Conservation (phyloP, 2,113 vertebrate species). For the Cyanoderma ruficeps region DNA sequence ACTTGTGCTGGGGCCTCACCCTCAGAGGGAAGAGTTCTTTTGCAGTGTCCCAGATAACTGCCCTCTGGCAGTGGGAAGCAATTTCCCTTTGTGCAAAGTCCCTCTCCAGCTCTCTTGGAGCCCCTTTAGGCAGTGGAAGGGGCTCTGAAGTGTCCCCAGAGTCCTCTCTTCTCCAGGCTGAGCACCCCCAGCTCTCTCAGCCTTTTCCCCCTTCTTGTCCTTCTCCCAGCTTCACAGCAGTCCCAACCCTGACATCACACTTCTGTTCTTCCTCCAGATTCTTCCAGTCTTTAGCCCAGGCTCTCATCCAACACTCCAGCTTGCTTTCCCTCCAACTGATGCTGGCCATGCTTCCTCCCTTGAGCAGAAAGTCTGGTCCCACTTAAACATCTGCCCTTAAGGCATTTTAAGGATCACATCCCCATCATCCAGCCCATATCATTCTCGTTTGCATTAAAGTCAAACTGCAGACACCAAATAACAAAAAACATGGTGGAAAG, state of each 20-base stretch:
- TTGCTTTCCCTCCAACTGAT: not conserved
- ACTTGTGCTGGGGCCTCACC: not conserved
- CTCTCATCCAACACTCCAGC: not conserved
- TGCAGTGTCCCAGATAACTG: not conserved
- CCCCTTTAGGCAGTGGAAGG: not conserved
- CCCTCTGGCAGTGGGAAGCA: not conserved
- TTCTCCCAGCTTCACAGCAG: not conserved
- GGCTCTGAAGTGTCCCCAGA: not conserved
- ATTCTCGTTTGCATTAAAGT: not conserved
- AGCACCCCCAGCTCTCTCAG: not conserved
- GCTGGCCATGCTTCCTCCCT: not conserved
- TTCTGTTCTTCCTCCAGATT: not conserved
- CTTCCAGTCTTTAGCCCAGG: not conserved
- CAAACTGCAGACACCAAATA: not conserved
- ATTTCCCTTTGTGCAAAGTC: not conserved
- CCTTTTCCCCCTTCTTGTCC: not conserved
- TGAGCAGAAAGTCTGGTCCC: not conserved
- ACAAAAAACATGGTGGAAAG: fast-evolving
- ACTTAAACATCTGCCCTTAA: fast-evolving
- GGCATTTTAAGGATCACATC: not conserved
- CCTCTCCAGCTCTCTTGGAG: not conserved
- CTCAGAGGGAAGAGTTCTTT: not conserved
- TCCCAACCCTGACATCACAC: not conserved
- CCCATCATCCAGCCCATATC: not conserved
- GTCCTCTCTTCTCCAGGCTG: not conserved